Evolutionary conservation across 2,888 invertebrate genomes (phyloP).

Genomic region (Pammene fasciana): DNA sequence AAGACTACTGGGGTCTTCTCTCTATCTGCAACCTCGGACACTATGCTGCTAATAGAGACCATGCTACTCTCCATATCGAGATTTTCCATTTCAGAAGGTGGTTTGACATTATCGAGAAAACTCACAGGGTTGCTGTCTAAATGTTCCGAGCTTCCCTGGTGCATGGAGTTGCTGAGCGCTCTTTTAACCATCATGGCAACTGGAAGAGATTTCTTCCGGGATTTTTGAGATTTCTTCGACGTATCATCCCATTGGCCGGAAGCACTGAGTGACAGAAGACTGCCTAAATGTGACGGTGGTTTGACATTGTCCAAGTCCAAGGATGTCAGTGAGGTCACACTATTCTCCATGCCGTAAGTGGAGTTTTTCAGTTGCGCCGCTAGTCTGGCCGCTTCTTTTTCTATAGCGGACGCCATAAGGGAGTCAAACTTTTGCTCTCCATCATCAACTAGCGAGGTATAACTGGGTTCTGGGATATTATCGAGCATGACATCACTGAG

Average conservation of each 20-base stretch:
- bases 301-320: conserved; percentile 89
- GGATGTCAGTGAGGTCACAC: conserved; percentile 84
- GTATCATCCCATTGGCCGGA: conserved; percentile 81
- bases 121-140: conserved; percentile 83
- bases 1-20: conserved; percentile 78
- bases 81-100: conserved; percentile 91
- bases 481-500: conserved; percentile 55
- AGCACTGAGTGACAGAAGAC: conserved; percentile 81
- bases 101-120: conserved; percentile 91
- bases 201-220: conserved; percentile 88
- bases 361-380: conserved; percentile 71
- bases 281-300: conserved; percentile 91
- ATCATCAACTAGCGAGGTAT: conserved; percentile 74
- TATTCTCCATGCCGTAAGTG: conserved; percentile 79
- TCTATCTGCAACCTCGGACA: conserved; percentile 88
- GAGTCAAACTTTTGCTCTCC: conserved; percentile 82
- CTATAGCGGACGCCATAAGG: conserved; percentile 88
- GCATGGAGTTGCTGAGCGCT: conserved; percentile 84
- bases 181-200: conserved; percentile 88
- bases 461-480: conserved; percentile 65
- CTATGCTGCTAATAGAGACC: conserved; percentile 92
- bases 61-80: conserved; percentile 92
- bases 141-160: conserved; percentile 85
- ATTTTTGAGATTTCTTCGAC: conserved; percentile 70
- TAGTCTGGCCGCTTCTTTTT: conserved; percentile 89